Percentiles rank a stretch among this genome's conserved stretches.
Conservation (phyloP, 2,797 vertebrate genomes). For the Pempheris klunzingeri region DNA sequence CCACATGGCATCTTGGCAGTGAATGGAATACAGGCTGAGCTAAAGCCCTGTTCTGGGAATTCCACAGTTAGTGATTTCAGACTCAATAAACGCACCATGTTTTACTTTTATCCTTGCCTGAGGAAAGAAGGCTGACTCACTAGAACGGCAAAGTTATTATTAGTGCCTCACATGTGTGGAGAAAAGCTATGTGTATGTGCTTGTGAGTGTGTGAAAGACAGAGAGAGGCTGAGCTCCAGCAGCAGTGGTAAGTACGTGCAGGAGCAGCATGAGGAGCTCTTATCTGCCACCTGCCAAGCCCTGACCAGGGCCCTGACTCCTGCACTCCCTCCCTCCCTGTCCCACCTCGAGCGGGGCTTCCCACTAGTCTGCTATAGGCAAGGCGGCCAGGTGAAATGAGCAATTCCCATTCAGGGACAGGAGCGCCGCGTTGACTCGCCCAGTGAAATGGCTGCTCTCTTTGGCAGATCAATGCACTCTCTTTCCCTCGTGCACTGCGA, state of each 20-base stretch:
- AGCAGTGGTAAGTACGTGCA: constrained; percentile 50
- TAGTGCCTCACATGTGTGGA: constrained; percentile 66
- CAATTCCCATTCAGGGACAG: constrained; percentile 81
- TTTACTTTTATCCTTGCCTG: constrained; percentile 80
- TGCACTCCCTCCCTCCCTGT: constrained; percentile 25
- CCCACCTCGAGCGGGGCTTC: constrained; percentile 59
- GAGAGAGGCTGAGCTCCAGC: constrained; percentile 41
- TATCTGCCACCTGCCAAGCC: constrained; percentile 77
- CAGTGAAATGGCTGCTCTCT: constrained; percentile 81
- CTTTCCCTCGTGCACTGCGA: constrained; percentile 69
- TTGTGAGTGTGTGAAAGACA: constrained; percentile 25
- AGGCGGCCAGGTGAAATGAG: constrained; percentile 80
- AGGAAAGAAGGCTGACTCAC: constrained; percentile 78
- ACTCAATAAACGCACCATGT: constrained; percentile 78
- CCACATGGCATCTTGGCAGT: constrained; percentile 66
- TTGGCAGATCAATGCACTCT: constrained; percentile 81
- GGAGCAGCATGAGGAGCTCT: constrained; percentile 70
- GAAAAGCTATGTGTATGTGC: constrained; percentile 46
- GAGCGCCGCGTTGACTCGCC: constrained; percentile 55
- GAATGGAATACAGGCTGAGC: constrained; percentile 54
- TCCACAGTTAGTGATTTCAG: constrained; percentile 80
- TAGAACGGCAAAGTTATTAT: constrained; percentile 79
- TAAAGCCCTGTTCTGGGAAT: constrained; percentile 75
- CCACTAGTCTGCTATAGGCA: constrained; percentile 64
- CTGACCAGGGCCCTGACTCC: constrained; percentile 72